A percentile compares a stretch with the other conserved stretches of the same genome.
Conservation (phyloP, 2,113 vertebrate species). For the Cepphus grylle region DNA sequence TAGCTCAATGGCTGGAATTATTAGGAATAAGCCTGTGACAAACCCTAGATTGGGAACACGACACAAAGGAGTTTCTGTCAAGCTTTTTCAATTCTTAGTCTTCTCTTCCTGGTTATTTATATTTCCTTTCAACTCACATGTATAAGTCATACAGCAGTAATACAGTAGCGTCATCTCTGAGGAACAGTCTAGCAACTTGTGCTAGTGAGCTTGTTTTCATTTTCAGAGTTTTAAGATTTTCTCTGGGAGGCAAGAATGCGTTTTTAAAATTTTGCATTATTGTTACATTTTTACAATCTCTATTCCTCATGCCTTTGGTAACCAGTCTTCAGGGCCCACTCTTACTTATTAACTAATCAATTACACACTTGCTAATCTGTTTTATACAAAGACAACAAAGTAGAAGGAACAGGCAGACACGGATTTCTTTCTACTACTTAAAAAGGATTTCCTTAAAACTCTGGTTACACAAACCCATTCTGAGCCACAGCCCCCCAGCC, state of each 20-base stretch:
- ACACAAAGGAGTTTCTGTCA: slow-evolving; percentile 3
- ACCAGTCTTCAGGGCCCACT: neutral
- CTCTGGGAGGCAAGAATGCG: neutral
- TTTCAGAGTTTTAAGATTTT: neutral
- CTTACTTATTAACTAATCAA: slow-evolving; percentile 25
- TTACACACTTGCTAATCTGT: neutral
- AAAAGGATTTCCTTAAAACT: neutral
- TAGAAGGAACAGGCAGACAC: neutral
- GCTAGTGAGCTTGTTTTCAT: neutral
- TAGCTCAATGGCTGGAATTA: neutral
- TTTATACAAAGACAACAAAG: slow-evolving; percentile 4
- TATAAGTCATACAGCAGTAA: neutral
- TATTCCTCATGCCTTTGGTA: neutral
- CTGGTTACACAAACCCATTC: neutral
- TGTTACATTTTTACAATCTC: neutral
- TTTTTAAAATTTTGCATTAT: neutral
- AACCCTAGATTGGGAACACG: neutral
- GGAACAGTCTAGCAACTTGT: neutral
- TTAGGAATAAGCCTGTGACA: slow-evolving; percentile 18
- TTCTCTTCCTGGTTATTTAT: slow-evolving; percentile 23
- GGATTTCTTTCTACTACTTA: neutral
- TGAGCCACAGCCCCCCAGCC: neutral
- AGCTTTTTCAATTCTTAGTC: slow-evolving; percentile 17
- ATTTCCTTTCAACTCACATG: slow-evolving; percentile 7
- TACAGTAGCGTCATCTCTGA: neutral